Percentiles rank a stretch among this genome's conserved stretches.
Evolutionary conservation across 64 coral and sea anemone genomes (phyloP).

Genomic region (Montipora foliosa): DNA sequence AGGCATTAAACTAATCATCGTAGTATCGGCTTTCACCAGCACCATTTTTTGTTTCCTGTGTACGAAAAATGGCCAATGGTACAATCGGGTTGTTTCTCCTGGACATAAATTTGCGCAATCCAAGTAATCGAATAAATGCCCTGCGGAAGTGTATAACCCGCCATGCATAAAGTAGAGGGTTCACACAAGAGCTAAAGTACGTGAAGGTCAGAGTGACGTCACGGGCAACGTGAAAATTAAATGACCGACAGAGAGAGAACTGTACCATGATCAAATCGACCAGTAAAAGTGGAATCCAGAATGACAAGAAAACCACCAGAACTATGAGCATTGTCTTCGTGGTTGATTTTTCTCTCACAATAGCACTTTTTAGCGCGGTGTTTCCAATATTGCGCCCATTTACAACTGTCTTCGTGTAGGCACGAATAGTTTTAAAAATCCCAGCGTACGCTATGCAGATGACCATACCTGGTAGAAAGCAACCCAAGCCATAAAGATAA

Average conservation of each 20-base stretch:
- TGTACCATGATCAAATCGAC: conserved; percentile 83
- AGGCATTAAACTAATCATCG: neutral
- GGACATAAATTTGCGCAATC: neutral
- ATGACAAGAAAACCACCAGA: conserved; percentile 63
- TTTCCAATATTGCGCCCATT: conserved; percentile 10
- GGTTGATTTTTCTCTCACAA: conserved; percentile 68
- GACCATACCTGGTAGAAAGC: conserved; percentile 63
- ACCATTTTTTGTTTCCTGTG: neutral
- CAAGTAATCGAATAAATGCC: conserved; percentile 69
- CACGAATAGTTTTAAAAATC: conserved; percentile 61
- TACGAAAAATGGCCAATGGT: neutral
- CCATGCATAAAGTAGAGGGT: conserved; percentile 85
- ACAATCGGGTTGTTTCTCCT: neutral
- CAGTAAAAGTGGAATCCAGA: conserved; percentile 77
- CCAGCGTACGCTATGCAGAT: conserved; percentile 66
- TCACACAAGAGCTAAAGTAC: conserved; percentile 87
- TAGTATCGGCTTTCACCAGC: neutral
- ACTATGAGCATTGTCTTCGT: conserved; percentile 88
- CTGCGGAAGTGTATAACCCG: conserved; percentile 79
- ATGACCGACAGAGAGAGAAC: conserved; percentile 6
- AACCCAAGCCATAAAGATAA: conserved; percentile 74
- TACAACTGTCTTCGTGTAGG: conserved; percentile 59
- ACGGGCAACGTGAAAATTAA: conserved; percentile 61
- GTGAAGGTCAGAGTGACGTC: conserved; percentile 86
- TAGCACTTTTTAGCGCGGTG: conserved; percentile 60